Conservation (phyloP, 1,140 invertebrate genomes). For the Rhizoglyphus robini region DNA sequence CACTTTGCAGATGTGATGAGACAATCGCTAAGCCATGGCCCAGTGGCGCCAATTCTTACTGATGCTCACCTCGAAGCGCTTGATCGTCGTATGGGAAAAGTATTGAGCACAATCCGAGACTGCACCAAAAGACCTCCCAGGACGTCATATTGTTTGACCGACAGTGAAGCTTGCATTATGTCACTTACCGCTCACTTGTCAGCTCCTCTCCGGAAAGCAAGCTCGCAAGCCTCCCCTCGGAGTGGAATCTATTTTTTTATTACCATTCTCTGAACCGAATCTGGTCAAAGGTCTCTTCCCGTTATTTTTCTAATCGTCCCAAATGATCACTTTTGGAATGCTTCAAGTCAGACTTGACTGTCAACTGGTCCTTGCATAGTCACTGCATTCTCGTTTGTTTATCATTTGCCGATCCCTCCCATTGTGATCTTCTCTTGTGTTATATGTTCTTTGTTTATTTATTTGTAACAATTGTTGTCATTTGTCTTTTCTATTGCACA, state of each 20-base stretch:
- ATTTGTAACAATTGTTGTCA: no score
- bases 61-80: conserved; percentile 72
- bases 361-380: neutral
- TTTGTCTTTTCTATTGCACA: no score
- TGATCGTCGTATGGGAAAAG: conserved; percentile 62
- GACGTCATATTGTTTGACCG: conserved; percentile 34
- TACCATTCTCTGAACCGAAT: neutral
- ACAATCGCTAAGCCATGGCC: conserved; percentile 61
- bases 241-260: neutral
- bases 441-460: neutral
- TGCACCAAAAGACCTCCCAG: conserved; percentile 26
- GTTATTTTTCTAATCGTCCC: neutral
- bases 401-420: neutral
- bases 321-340: neutral
- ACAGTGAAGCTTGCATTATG: neutral
- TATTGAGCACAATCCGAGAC: conserved; percentile 28
- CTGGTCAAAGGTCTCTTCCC: neutral
- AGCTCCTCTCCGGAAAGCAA: no score
- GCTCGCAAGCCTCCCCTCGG: no score
- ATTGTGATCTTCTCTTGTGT: neutral
- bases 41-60: conserved; percentile 68
- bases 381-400: neutral
- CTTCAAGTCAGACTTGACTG: neutral
- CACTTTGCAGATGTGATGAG: conserved; percentile 52
- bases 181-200: neutral